Percentiles rank a stretch among this genome's conserved stretches.
Evolutionary conservation across 53 echinoderm and acorn worm species (phyloP).

Genomic region (Zoroaster sp.): DNA sequence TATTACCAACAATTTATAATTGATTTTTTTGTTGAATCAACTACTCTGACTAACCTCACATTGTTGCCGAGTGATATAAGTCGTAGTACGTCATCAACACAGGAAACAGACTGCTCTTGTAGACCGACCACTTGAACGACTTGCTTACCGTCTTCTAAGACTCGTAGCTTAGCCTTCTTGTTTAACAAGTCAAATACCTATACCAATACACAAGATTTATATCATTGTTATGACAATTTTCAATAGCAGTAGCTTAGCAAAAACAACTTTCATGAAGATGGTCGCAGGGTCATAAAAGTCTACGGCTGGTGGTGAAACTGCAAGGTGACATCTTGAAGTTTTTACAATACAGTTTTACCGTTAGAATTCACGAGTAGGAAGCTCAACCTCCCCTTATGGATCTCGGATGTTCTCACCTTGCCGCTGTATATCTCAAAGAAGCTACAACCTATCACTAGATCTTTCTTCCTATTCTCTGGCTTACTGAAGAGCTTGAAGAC

Average conservation of each 20-base stretch:
- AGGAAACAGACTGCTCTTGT: slow-evolving; percentile 71
- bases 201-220: not conserved
- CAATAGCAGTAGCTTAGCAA: no score
- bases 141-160: slow-evolving; percentile 97
- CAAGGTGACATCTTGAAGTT: no score
- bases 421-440: slow-evolving; percentile 99
- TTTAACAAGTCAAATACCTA: slow-evolving; percentile 98
- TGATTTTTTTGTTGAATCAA: no score
- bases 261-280: no score
- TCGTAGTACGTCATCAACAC: slow-evolving; percentile 81
- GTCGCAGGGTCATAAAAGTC: no score
- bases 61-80: slow-evolving; percentile 85
- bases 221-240: no score
- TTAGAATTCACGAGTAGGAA: no score
- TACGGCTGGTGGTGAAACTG: no score
- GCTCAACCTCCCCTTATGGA: no score
- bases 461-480: slow-evolving; percentile 84
- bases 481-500: slow-evolving; percentile 89
- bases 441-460: slow-evolving; percentile 83
- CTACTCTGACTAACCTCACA: slow-evolving; percentile 88
- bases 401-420: slow-evolving; percentile 64
- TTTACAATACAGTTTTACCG: no score
- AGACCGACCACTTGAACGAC: slow-evolving; percentile 95
- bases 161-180: slow-evolving; percentile 86
- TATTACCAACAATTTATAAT: no score